Base-by-base conservation (phyloP, 2,113 vertebrate genomes). In the Thamnaconus septentrionalis region DNA sequence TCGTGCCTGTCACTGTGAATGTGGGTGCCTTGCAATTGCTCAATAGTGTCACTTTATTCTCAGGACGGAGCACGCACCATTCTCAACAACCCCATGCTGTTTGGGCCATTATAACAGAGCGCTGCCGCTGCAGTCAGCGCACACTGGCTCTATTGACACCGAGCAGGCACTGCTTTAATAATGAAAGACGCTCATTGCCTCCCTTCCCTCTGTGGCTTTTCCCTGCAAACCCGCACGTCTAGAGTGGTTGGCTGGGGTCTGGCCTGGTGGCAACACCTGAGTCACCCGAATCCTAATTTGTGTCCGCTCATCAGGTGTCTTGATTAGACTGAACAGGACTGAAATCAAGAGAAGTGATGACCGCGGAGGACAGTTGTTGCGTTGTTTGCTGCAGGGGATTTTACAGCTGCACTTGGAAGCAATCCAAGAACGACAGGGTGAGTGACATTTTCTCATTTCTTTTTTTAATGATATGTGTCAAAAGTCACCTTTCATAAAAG, bases 391-490 rank as follows among this genome's bases (percentile, higher is more conserved):
- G 73, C 73, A 78, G 82, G 59, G 88, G 84, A 12, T 42, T 85
- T 10, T 91, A 90, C 9, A 90, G 90, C 76, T 93, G 92, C 75
- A 43, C 62, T 42, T 84, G 85, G 87, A 85, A n/a, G 8, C 10
- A 18, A 1, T 2, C 48, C 0, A 73, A 8, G 5, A 5, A 12
- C 5, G 73, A 4, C 0, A 47, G 71, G n/a, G 49, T 83, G 80
- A 59, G 91, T 92, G 41, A 86, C 90, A 83, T 48, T 67, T 31
- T 41, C 18, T 31, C 18, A 31, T 31, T 31, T 31, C 1, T 31
- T 31, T 31, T 31, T 31, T 31, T 31, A 31, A 31, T 31, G 18
- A 31, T 31, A 31, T 31, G 18, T 31, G 18, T 31, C 18, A 31
- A 31, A 31, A 31, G 18, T 31, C 18, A 31, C 18, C 18, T 31